Conservation (phyloP, 2,797 vertebrate species). For the Ispidina lecontei region DNA sequence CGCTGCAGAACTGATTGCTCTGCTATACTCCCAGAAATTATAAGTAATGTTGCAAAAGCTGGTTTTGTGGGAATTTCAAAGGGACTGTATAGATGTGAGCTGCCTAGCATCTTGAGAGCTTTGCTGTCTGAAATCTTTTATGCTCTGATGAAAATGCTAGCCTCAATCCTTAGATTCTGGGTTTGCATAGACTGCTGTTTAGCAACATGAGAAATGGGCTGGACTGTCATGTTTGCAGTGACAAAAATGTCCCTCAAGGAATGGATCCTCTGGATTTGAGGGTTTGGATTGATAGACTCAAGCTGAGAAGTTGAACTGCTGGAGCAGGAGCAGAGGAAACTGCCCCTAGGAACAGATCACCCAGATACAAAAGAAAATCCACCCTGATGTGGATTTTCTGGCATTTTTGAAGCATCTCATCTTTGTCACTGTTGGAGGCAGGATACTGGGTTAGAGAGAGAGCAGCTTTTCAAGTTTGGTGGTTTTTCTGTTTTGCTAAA, state of each 20-base stretch:
- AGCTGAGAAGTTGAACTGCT: not conserved
- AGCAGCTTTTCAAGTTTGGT: not conserved
- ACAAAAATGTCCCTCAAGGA: constrained; percentile 28
- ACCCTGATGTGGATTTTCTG: not conserved
- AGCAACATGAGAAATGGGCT: constrained; percentile 19
- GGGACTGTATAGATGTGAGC: not conserved
- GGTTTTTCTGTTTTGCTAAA: not conserved
- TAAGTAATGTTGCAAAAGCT: constrained; percentile 36
- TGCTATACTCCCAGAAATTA: constrained; percentile 37
- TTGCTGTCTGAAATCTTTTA: not conserved
- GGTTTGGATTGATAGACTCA: constrained; percentile 43
- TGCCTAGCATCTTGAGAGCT: not conserved
- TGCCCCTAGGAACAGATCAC: not conserved
- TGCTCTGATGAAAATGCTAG: not conserved
- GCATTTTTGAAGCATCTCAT: not conserved
- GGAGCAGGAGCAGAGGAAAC: not conserved
- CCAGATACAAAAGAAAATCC: not conserved
- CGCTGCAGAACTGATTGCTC: not conserved
- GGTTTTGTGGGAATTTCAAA: constrained; percentile 21
- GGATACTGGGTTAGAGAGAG: not conserved
- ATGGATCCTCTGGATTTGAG: not conserved
- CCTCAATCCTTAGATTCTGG: constrained; percentile 17
- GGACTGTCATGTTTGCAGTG: not conserved
- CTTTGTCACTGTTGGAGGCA: not conserved
- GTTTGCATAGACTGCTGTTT: constrained; percentile 3